Evolutionary conservation across 2,113 vertebrate species (phyloP).

Genomic region (Mixornis gularis): DNA sequence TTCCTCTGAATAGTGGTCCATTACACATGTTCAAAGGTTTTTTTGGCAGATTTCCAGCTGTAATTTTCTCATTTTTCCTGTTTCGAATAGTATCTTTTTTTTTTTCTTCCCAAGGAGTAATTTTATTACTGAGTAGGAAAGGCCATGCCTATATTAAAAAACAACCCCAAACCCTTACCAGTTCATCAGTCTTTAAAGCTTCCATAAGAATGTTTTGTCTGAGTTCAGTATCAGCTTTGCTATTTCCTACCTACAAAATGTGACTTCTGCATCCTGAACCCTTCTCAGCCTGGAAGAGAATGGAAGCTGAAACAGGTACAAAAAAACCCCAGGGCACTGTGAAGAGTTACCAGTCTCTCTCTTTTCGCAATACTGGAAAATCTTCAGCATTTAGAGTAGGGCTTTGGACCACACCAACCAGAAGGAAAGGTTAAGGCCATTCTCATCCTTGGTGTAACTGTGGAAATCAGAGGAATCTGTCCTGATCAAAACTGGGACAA

Average conservation of each 20-base stretch:
- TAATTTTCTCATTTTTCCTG: neutral
- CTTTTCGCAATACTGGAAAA: neutral
- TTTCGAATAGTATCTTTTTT: neutral
- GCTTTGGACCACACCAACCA: neutral
- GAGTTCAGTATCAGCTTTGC: neutral
- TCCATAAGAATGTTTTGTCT: neutral
- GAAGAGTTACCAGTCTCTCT: neutral
- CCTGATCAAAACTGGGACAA: neutral
- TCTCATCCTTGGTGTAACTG: neutral
- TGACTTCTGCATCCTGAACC: neutral
- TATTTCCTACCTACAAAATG: neutral
- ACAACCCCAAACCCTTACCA: neutral
- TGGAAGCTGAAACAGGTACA: neutral
- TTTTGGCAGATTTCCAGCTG: neutral
- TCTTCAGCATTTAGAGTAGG: neutral
- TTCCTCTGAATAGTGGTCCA: neutral
- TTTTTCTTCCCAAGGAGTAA: neutral
- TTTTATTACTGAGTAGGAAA: neutral
- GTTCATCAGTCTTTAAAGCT: neutral
- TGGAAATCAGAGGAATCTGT: neutral
- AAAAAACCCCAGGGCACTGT: accelerated
- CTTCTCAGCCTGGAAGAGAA: neutral
- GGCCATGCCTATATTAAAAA: neutral
- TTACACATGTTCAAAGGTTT: neutral
- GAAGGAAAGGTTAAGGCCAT: neutral